A percentile compares a stretch with the other conserved stretches of the same genome.
These are phyloP conservation scores for Hirtodrosophila duncani DNA, from an alignment of 2,888 invertebrate species.

Conservation along the genomic window DNA sequence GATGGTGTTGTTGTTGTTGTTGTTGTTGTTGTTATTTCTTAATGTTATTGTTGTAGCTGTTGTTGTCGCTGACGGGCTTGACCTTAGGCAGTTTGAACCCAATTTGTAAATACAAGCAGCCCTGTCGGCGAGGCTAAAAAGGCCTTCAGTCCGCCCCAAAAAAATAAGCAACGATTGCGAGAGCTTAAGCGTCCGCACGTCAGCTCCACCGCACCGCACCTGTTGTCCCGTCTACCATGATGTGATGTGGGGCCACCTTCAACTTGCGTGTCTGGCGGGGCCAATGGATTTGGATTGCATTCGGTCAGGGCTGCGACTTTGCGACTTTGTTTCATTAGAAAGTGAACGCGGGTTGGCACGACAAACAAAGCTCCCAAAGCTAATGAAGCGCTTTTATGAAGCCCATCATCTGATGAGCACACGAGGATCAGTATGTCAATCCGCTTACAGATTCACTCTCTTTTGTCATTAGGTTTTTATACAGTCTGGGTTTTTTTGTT, in stretches of 20 bases:
- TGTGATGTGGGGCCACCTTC: conserved; percentile 39
- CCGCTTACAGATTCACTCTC: conserved; percentile 26
- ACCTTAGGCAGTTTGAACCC: conserved; percentile 64
- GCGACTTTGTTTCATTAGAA: conserved; percentile 56
- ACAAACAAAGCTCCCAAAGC: conserved; percentile 29
- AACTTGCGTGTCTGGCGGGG: conserved; percentile 56
- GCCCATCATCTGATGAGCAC: conserved; percentile 24
- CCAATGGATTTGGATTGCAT: conserved; percentile 53
- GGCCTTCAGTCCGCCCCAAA: conserved; percentile 58
- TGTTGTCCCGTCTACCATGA: conserved; percentile 3
- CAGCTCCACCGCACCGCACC: neutral
- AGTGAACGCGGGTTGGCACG: conserved; percentile 50
- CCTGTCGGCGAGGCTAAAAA: conserved; percentile 24
- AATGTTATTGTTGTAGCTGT: conserved; percentile 17
- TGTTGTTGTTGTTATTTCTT: conserved; percentile 25
- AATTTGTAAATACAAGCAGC: conserved; percentile 48
- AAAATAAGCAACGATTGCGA: conserved; percentile 50
- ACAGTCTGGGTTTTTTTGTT: conserved; percentile 16
- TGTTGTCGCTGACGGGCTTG: conserved; percentile 39
- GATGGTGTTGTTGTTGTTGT: neutral
- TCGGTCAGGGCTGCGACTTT: conserved; percentile 60
- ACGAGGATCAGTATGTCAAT: conserved; percentile 11
- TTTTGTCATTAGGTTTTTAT: conserved; percentile 29
- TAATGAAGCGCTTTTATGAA: conserved; percentile 32
- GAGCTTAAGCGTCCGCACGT: conserved; percentile 32